Evolutionary conservation across 1,140 invertebrate genomes (phyloP).

Genomic region (Listronotus oregonensis): DNA sequence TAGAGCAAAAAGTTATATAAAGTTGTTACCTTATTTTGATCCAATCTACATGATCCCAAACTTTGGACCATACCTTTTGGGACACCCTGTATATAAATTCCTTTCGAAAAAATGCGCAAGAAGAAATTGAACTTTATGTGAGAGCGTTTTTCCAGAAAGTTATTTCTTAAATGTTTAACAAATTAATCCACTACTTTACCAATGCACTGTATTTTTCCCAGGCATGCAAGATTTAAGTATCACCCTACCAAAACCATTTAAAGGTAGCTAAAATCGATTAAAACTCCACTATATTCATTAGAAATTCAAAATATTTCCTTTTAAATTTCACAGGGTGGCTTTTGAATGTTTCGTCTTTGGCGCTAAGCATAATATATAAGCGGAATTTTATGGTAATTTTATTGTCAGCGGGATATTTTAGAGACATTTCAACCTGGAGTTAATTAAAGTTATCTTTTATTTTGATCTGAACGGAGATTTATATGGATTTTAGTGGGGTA

Average conservation of each 20-base stretch:
- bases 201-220: no score
- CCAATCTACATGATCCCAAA: no score
- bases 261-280: conserved; percentile 32
- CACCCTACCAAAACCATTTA: conserved; percentile 18
- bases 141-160: no score
- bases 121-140: no score
- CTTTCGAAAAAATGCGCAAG: no score
- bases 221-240: not conserved
- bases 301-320: conserved; percentile 31
- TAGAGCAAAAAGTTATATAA: no score
- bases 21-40: no score
- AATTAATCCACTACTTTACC: no score
- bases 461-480: conserved; percentile 27
- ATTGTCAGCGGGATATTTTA: conserved; percentile 25
- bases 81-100: no score
- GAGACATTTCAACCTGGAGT: conserved; percentile 34
- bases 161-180: no score
- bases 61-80: no score
- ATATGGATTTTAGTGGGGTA: conserved; percentile 3
- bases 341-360: conserved; percentile 25
- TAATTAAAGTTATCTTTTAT: conserved; percentile 36
- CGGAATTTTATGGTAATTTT: conserved; percentile 35
- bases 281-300: conserved; percentile 22
- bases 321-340: conserved; percentile 27
- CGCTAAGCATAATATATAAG: conserved; percentile 27